Evolutionary conservation across 2,797 vertebrate species (phyloP), one percentile per base, ranked within the genome.

Genomic region (Microctenopoma stevenorrisi): DNA sequence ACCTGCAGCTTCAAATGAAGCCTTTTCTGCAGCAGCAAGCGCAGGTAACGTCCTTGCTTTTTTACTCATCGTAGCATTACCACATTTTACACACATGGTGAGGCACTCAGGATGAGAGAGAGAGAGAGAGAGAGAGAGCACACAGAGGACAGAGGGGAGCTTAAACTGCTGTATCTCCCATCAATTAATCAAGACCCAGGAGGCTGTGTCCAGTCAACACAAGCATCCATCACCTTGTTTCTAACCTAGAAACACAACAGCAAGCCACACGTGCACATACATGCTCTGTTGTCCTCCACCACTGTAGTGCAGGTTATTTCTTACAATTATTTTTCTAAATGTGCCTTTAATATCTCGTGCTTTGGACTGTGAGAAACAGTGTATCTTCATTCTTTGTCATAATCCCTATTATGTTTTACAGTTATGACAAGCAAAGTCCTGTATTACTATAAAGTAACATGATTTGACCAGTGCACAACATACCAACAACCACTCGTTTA

Each of bases 101-200:
- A 71, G 56, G 42, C 60, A 63, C 67, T 59, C 47, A 35, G n/a
- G 46, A 49, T 6, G 13, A 33, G 52, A 60, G 44, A 61, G 68
- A 79, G 74, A 18, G 18, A 18, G 18, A 18, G 18, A 18, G 13
- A 43, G 52, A 60, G 44, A 61, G 68, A 79, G 74, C 67, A 62
- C 64, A 68, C 44, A 49, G 52, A 61, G 64, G 72, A 71, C 75
- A 53, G 13, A 56, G 59, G 81, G 82, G 66, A 74, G 50, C 65
- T 55, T 52, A 48, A 74, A 74, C 77, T 68, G 70, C 78, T 71
- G 66, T 50, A 68, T 71, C 68, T 67, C 63, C 63, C 79, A 88
- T 86, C 85, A 86, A 89, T 90, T 89, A 88, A 87, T 89, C 88
- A 87, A 56, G 69, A 84, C 68, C 67, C 63, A 68, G 76, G 76